A percentile compares a stretch with the other conserved stretches of the same genome.
Conservation (phyloP, 2,113 vertebrate species). For the Psophia crepitans region DNA sequence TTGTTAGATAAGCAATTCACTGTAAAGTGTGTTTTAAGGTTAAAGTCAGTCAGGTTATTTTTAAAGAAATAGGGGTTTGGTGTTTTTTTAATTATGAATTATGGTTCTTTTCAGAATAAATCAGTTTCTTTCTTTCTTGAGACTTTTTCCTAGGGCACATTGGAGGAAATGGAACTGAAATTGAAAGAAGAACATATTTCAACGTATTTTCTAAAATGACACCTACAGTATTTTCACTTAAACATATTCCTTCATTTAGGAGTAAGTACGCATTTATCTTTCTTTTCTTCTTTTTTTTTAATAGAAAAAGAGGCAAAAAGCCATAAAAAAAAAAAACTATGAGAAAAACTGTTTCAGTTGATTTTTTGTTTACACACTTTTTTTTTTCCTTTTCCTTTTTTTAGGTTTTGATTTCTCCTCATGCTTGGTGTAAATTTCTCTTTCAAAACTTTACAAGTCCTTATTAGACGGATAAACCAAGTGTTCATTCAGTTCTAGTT, state of each 20-base stretch:
- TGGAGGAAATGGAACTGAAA: background rate
- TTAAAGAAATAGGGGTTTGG: background rate
- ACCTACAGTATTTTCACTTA: background rate
- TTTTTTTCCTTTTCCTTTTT: background rate
- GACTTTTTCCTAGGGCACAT: background rate
- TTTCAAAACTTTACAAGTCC: background rate
- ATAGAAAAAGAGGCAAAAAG: background rate
- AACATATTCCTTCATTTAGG: background rate
- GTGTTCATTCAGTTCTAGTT: background rate
- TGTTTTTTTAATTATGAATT: background rate
- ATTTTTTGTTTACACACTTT: accelerated
- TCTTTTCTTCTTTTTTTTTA: too few relatives aligned
- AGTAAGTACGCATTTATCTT: background rate
- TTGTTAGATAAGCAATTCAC: background rate
- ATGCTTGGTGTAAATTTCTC: background rate
- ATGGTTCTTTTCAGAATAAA: background rate
- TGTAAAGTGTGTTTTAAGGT: background rate
- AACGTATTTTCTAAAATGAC: background rate
- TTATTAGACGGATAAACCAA: background rate
- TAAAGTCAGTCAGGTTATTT: background rate
- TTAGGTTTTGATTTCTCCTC: background rate
- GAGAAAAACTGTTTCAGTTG: background rate
- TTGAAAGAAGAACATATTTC: background rate
- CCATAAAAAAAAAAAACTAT: background rate
- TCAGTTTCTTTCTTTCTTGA: background rate